phyloP scores from a whole-genome alignment of 2,888 invertebrate species.

The Thymelicus acteon region DNA sequence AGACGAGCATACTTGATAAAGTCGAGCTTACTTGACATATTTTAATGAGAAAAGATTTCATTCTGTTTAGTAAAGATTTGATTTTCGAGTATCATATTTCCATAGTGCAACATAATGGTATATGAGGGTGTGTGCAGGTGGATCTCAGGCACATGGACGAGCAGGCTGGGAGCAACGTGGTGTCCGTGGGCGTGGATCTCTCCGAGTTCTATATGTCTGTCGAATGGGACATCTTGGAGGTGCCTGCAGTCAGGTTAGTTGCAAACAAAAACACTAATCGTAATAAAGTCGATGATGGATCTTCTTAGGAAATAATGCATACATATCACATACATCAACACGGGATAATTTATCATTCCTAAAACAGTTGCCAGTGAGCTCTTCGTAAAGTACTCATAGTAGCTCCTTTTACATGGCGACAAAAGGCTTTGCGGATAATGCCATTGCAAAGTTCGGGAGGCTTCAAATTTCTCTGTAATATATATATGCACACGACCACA shows the following conservation, averaged over 20 bases:
- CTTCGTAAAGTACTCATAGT: no score
- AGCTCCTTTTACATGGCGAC: no score
- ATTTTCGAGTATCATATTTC: neutral
- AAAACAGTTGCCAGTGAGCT: no score
- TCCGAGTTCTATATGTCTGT: conserved; percentile 99
- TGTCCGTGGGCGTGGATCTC: conserved; percentile 97
- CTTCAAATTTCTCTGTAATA: no score
- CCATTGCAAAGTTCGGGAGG: no score
- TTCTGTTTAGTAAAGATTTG: neutral
- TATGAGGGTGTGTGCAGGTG: conserved; percentile 86
- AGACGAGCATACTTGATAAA: conserved; percentile 2
- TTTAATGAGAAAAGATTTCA: neutral
- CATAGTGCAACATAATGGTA: conserved; percentile 42
- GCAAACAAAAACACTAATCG: neutral
- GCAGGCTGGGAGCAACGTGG: conserved; percentile 94
- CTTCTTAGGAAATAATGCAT: no score
- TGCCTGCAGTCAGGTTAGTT: conserved; percentile 94
- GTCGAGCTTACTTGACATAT: neutral
- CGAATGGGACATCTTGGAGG: conserved; percentile 99
- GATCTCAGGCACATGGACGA: conserved; percentile 97
- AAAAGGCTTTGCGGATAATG: no score
- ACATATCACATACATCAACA: no score
- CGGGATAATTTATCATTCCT: no score
- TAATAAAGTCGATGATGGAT: no score
- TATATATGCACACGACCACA: no score